These are phyloP conservation scores for Rhabdomys dilectus DNA, from an alignment of 2,113 vertebrate genomes.

Conservation along the genomic window DNA sequence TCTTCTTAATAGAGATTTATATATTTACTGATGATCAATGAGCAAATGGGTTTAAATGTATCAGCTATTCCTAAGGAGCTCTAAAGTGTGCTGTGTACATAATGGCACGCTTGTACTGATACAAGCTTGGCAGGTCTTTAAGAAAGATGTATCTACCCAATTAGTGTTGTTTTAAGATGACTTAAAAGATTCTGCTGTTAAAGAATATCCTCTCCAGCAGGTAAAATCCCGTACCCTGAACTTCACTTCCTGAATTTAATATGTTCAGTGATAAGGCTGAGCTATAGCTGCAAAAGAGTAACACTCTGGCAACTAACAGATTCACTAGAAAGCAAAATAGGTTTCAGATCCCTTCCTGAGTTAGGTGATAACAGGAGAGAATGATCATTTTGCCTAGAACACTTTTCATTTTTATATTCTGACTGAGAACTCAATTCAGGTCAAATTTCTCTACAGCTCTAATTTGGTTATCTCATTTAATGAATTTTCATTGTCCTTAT, in stretches of 20 bases:
- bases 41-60: conserved; percentile 45
- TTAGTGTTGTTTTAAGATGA: conserved; percentile 2
- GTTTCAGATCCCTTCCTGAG: conserved; percentile 3
- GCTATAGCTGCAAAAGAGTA: background rate
- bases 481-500: conserved; percentile 27
- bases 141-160: conserved; percentile 10
- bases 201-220: background rate
- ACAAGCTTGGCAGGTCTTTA: background rate
- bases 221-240: conserved; percentile 38
- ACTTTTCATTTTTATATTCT: conserved; percentile 48
- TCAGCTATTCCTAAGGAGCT: conserved; percentile 11
- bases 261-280: conserved; percentile 41
- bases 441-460: conserved; percentile 48
- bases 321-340: conserved; percentile 24
- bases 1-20: conserved; percentile 37
- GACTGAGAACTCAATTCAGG: background rate
- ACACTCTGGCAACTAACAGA: conserved; percentile 53
- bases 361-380: conserved; percentile 37
- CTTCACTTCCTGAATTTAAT: conserved; percentile 35
- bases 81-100: background rate
- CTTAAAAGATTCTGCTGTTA: conserved; percentile 35
- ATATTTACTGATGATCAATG: conserved; percentile 41
- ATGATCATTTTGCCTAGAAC: conserved; percentile 39
- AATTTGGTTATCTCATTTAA: conserved; percentile 49
- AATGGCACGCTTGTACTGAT: background rate